Percentiles rank a stretch among this genome's conserved stretches.
phyloP scores from a whole-genome alignment of 2,888 invertebrate genomes.

The Philaethria dido region DNA sequence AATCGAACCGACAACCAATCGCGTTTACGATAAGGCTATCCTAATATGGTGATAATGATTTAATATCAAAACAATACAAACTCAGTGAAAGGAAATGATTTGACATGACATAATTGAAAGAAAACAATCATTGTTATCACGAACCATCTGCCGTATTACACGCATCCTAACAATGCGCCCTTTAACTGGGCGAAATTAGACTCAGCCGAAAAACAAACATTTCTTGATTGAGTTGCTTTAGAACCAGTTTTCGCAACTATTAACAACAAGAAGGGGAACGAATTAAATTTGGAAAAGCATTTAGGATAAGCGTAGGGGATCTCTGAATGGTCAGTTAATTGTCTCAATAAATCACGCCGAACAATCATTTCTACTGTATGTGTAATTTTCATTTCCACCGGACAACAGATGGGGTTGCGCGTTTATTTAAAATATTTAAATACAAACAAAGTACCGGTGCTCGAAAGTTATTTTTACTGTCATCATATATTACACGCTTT shows the following conservation, averaged over 20 bases:
- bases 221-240: slow-evolving; percentile 67
- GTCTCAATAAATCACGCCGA: slow-evolving; percentile 72
- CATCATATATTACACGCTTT: slow-evolving; percentile 59
- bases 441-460: slow-evolving; percentile 61
- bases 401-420: slow-evolving; percentile 70
- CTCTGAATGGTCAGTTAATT: slow-evolving; percentile 80
- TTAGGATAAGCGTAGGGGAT: slow-evolving; percentile 51
- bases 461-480: slow-evolving; percentile 52
- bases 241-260: slow-evolving; percentile 62
- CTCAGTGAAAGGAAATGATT: neutral
- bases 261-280: slow-evolving; percentile 54
- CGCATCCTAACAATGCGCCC: slow-evolving; percentile 50
- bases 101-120: slow-evolving; percentile 44
- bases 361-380: slow-evolving; percentile 52
- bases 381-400: slow-evolving; percentile 50
- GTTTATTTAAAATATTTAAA: slow-evolving; percentile 58
- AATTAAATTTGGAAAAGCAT: slow-evolving; percentile 71
- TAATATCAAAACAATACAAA: slow-evolving; percentile 3
- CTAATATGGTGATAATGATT: neutral
- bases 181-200: slow-evolving; percentile 61
- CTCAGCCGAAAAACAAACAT: slow-evolving; percentile 77
- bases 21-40: too few relatives aligned
- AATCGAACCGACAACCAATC: too few relatives aligned
- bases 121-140: slow-evolving; percentile 46
- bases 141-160: slow-evolving; percentile 67